Conservation (phyloP, 2,888 invertebrate genomes). For the Serrognathus titanus region DNA sequence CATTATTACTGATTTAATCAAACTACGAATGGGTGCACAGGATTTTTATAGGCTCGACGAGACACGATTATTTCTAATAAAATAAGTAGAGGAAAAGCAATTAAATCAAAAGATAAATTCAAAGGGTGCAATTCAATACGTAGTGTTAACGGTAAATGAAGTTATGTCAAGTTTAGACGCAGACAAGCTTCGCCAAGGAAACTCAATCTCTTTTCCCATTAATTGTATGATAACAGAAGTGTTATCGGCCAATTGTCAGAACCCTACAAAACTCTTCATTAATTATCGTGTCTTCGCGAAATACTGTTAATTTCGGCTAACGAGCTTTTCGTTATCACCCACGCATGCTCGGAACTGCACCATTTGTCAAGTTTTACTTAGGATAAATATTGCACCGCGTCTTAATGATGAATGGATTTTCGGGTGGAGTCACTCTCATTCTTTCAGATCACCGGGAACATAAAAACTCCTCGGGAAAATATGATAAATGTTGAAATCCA, state of each 20-base stretch:
- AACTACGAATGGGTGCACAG: background rate
- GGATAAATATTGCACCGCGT: conserved; percentile 30
- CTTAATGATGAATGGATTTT: conserved; percentile 38
- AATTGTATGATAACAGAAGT: conserved; percentile 42
- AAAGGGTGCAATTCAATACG: conserved; percentile 17
- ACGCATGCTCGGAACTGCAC: conserved; percentile 38
- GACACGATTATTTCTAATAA: no score
- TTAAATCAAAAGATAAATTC: conserved; percentile 4
- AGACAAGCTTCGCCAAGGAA: conserved; percentile 30
- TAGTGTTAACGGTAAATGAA: conserved; percentile 29
- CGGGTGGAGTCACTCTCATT: conserved; percentile 31
- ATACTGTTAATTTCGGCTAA: conserved; percentile 44
- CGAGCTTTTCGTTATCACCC: conserved; percentile 39
- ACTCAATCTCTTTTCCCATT: conserved; percentile 43
- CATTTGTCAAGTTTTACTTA: conserved; percentile 41
- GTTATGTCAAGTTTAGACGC: conserved; percentile 22
- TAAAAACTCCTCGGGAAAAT: conserved; percentile 26
- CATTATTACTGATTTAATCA: background rate
- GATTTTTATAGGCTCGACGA: no score
- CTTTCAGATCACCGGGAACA: conserved; percentile 21
- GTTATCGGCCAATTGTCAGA: conserved; percentile 42
- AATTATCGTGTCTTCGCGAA: conserved; percentile 44
- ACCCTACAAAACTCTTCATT: conserved; percentile 43
- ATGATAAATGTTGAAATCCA: conserved; percentile 26
- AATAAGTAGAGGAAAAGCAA: conserved; percentile 1